Evolutionary conservation across 92 coral and sea anemone species (phyloP), one percentile per base, ranked within the genome.

Genomic region (Hydrozoanthus gracilis): DNA sequence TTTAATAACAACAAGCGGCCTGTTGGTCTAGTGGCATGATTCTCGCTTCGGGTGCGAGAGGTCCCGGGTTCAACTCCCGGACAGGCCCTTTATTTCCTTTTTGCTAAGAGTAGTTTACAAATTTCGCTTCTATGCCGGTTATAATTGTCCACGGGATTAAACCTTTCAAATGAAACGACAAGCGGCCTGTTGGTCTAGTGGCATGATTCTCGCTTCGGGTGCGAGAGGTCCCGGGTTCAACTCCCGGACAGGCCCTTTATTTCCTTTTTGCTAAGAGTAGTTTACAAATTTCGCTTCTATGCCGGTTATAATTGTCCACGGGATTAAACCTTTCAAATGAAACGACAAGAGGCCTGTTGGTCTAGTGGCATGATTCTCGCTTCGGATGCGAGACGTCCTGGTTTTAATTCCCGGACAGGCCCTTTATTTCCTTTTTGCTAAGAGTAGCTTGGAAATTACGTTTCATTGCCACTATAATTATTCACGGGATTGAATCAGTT

Each of bases 321-420:
- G n/a, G n/a, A n/a, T n/a, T n/a, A n/a, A n/a, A n/a, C n/a, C n/a
- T n/a, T n/a, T n/a, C n/a, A n/a, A n/a, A n/a, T n/a, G n/a, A n/a
- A n/a, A 27, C 39, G 2, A 27, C 39, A 27, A 27, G 39, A 0
- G 92, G 92, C 92, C 92, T 86, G 92, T 89, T 94, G 97, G 97
- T 94, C 97, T 94, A 94, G 97, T 92, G 97, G 97, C 87, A 94
- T 94, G 97, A 94, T 94, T 93, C 97, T 92, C 97, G 95, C 97
- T 93, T 93, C 62, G 97, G 97, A 92, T 93, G 97, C 95, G 97
- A 92, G 95, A 93, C 95, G 97, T 87, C 97, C 87, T 95, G 97
- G 97, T 95, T 93, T 93, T 95, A 87, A 93, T 87, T 93, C 97
- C 93, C 97, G 97, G 89, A 87, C 90, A 89, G 83, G 90, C 90